Evolutionary conservation across 2,113 vertebrate genomes (phyloP).

Genomic region (Crotalus tigris): DNA sequence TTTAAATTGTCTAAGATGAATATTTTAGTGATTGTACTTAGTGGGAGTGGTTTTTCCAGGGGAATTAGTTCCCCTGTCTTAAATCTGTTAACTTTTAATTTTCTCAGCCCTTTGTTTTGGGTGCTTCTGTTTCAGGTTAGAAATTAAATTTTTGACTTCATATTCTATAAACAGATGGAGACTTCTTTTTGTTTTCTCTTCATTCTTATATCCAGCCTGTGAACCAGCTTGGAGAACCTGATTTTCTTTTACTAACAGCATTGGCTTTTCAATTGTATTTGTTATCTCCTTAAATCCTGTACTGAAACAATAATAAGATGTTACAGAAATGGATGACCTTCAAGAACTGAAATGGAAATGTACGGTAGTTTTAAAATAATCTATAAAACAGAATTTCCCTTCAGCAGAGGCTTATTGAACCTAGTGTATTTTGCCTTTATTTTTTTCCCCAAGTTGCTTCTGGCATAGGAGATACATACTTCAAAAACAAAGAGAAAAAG

Average conservation of each 20-base stretch:
- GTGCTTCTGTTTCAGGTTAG: not conserved
- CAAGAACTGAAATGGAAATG: not conserved
- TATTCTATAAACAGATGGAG: not conserved
- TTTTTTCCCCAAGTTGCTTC: not conserved
- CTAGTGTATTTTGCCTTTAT: not conserved
- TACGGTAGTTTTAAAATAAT: not conserved
- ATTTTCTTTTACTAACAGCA: not conserved
- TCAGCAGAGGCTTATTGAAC: conserved; percentile 3
- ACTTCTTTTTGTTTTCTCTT: not conserved
- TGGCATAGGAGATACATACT: conserved; percentile 1
- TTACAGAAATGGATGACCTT: not conserved
- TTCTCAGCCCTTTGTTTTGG: not conserved
- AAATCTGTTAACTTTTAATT: not conserved
- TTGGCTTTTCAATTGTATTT: not conserved
- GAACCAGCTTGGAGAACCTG: not conserved
- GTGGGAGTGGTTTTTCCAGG: not conserved
- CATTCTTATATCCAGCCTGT: not conserved
- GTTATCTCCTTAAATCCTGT: not conserved
- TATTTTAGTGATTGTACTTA: not conserved
- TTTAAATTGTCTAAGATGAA: not conserved
- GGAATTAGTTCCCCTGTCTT: not conserved
- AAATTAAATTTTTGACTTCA: not conserved
- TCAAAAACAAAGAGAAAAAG: not conserved
- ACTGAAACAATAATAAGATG: not conserved
- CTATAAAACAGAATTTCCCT: not conserved